Base-by-base conservation (phyloP, 2,888 invertebrate species). In the Oligia latruncula region DNA sequence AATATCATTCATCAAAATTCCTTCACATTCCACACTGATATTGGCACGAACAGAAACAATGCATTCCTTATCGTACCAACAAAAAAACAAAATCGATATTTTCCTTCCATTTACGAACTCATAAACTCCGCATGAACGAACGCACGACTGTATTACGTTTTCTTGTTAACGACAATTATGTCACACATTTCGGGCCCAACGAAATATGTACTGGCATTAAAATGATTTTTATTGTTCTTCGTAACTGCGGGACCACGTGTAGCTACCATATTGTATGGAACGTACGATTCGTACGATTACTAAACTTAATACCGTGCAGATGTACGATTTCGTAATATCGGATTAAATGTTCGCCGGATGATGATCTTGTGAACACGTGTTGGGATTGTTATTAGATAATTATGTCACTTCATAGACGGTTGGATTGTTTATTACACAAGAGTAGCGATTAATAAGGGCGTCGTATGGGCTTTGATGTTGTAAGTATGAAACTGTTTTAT, bases 241-340 rank as follows among this genome's bases (percentile, higher is more conserved):
- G 78, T 89, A 88, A 88, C 85, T 67, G 81, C 67, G 80, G 85
- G 77, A 83, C 86, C 92, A 91, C 89, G 87, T 92, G 93, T 91
- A 78, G 67, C 72, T 43, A 70, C 64, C 80, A 72, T 29, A 29
- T 78, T 80, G 77, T 86, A 80, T 75, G 73, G n/a, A n/a, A 23
- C 17, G 78, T 43, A 60, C 58, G 58, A 46, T 58, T 9, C 46
- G 76, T 72, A 75, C 64, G 80, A 83, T 87, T 87, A 79, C 85
- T 46, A 46, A 46, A 46, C 46, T 84, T 90, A 74, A 81, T 87
- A 85, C 83, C 81, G 72, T 87, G 91, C 94, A 94, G 93, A 94
- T 94, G 93, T 93, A 92, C 88, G 92, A 92, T 93, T 95, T 94
- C 91, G 89, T 92, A 91, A 93, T 92, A 94, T 91, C 89, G 90